Evolutionary conservation across 2,888 invertebrate species (phyloP).

Genomic region (Lepidocyrtinus sp.): DNA sequence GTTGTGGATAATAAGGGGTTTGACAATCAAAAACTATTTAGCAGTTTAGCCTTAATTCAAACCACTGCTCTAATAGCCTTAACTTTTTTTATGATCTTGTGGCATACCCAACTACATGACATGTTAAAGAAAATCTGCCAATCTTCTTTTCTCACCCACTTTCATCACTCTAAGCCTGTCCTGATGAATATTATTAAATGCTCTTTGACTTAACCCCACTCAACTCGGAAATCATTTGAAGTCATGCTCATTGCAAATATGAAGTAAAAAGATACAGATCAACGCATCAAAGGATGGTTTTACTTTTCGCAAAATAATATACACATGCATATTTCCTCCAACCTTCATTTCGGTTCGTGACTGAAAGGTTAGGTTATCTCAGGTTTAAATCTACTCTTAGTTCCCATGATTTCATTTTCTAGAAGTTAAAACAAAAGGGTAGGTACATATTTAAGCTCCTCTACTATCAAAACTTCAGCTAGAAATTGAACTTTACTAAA

Average conservation of each 20-base stretch:
- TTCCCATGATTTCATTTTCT: conserved; percentile 18
- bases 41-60: not conserved
- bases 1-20: not conserved
- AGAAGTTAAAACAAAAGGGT: not conserved
- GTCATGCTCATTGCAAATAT: not conserved
- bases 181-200: not conserved
- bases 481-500: not conserved
- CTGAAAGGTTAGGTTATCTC: conserved; percentile 6
- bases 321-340: not conserved
- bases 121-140: not conserved
- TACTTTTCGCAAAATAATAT: not conserved
- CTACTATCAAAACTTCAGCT: not conserved
- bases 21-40: not conserved
- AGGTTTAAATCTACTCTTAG: not conserved
- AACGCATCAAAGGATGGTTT: not conserved
- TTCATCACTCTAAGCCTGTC: too few relatives aligned
- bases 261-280: not conserved
- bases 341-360: not conserved
- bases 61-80: not conserved
- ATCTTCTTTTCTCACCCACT: not conserved
- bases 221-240: not conserved
- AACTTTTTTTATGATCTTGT: not conserved
- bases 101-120: not conserved
- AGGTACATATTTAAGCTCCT: not conserved
- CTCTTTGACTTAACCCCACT: not conserved